Evolutionary conservation across 2,113 vertebrate genomes (phyloP), one percentile per base, ranked within the genome.

Genomic region (Melanotaenia duboulayi): DNA sequence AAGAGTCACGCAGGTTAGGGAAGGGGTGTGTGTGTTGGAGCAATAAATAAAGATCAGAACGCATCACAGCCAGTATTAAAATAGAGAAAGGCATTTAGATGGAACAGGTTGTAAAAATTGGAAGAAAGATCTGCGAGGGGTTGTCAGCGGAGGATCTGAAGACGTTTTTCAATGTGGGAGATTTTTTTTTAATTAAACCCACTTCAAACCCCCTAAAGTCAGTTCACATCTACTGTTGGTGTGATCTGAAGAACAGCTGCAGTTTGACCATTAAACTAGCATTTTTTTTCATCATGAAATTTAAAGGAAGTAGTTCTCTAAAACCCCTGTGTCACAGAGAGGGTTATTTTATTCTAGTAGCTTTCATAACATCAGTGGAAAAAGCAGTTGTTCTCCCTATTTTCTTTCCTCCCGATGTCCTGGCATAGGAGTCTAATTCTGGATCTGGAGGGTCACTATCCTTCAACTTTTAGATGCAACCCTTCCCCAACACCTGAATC

Each of bases 1-100:
- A 84, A 74, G 56, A 78, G 74, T 59, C 69, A 68, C 71, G 23
- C 48, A 40, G 67, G 70, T 68, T 58, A 46, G 70, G 48, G 22
- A 3, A 20, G 56, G 52, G 23, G 28, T 37, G 39, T 35, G 32
- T 35, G 65, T 12, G 50, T 24, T 39, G 24, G 49, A 56, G 39
- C 1, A 0, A 69, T 74, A 74, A 81, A 84, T 71, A 58, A 71
- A 58, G 75, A 84, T 74, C 67, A 61, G 74, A 82, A 28, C 4
- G 7, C 57, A 76, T 72, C 70, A 54, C 76, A 51, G 71, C 7
- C 39, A 0, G 22, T 73, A 22, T 71, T 71, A 54, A 84, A 83
- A 76, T 57, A 13, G 60, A 61, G 9, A 28, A 22, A 70, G 59
- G 69, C 74, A 37, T 74, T 79, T 22, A 50, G 48, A 78, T 65